Evolutionary conservation across 2,113 vertebrate species (phyloP).

Genomic region (Sebastes fasciatus): DNA sequence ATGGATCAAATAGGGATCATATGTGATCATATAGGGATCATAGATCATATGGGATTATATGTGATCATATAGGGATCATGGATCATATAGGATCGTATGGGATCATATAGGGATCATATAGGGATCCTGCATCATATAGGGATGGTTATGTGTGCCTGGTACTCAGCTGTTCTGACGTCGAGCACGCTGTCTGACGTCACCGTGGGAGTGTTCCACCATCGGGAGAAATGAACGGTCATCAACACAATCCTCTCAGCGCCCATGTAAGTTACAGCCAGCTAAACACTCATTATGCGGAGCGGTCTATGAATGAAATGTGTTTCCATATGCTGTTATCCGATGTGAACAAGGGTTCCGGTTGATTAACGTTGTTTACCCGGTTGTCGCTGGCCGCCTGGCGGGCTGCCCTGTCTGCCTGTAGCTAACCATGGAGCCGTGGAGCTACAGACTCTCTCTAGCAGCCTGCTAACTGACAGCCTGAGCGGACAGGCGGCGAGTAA

Average conservation of each 20-base stretch:
- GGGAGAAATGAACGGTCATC: slow-evolving; percentile 86
- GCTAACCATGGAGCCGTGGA: slow-evolving; percentile 45
- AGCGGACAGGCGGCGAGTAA: slow-evolving; percentile 49
- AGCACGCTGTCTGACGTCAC: slow-evolving; percentile 84
- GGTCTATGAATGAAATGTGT: slow-evolving; percentile 47
- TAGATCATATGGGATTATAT: no score
- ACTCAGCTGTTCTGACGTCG: slow-evolving; percentile 70
- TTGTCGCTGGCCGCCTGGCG: slow-evolving; percentile 49
- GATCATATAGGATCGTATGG: no score
- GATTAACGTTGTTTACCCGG: background rate
- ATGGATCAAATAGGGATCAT: no score
- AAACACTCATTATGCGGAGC: slow-evolving; percentile 35
- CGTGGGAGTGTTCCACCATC: slow-evolving; percentile 82
- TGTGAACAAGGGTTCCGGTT: background rate
- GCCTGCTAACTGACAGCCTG: slow-evolving; percentile 71
- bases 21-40: no score
- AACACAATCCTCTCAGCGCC: slow-evolving; percentile 82
- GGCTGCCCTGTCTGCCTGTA: slow-evolving; percentile 46
- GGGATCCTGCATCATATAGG: no score
- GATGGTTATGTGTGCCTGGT: background rate
- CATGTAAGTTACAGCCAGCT: slow-evolving; percentile 80
- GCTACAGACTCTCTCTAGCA: slow-evolving; percentile 16
- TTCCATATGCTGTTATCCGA: background rate
- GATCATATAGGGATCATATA: no score
- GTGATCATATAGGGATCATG: no score